Evolutionary conservation across 2,888 invertebrate species (phyloP).

Genomic region (Piscicola geometra): DNA sequence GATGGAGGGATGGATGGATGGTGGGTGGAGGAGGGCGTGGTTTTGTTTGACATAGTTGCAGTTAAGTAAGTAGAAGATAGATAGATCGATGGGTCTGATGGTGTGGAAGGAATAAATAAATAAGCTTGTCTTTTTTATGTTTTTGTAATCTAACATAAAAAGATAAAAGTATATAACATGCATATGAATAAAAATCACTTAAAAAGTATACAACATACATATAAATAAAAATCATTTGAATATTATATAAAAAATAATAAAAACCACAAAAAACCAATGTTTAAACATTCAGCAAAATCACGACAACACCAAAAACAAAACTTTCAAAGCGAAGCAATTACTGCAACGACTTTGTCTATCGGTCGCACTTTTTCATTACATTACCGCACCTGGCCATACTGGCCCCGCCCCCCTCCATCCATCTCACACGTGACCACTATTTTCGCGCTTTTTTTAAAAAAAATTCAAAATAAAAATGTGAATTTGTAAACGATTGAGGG

Average conservation of each 20-base stretch:
- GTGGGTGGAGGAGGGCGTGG: neutral
- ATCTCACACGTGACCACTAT: slow-evolving; percentile 22
- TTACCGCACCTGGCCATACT: slow-evolving; percentile 33
- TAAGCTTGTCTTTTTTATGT: neutral
- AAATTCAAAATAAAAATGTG: too few species aligned
- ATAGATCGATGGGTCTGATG: neutral
- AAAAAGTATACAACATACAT: neutral
- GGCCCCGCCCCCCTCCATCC: slow-evolving; percentile 16
- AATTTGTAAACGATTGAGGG: too few species aligned
- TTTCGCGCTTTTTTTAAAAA: too few species aligned
- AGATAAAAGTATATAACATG: too few species aligned
- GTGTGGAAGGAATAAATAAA: too few species aligned
- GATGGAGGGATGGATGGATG: slow-evolving; percentile 27
- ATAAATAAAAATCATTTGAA: neutral
- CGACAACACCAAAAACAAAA: neutral
- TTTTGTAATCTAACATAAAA: too few species aligned
- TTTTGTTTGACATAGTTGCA: neutral
- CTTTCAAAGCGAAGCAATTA: neutral
- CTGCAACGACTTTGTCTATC: slow-evolving; percentile 15
- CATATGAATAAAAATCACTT: neutral
- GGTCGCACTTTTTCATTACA: slow-evolving; percentile 29
- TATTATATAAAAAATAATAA: neutral
- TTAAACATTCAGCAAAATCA: neutral
- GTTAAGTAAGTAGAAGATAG: neutral
- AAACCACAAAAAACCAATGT: neutral